Conservation (phyloP, 2,113 vertebrate genomes). For the Thermophis baileyi region DNA sequence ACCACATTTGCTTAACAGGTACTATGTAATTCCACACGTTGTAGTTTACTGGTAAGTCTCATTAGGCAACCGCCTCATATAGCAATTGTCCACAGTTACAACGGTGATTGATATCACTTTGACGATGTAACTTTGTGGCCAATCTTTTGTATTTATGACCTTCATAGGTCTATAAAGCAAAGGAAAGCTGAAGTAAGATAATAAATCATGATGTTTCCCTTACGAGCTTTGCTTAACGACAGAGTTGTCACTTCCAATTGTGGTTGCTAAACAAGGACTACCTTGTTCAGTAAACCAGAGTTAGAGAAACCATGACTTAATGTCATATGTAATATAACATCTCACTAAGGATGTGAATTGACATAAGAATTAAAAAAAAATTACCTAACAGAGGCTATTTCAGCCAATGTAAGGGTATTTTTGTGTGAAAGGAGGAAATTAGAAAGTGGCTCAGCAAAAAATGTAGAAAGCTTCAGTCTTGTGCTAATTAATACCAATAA, state of each 20-base stretch:
- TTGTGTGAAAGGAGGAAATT: slow-evolving; percentile 36
- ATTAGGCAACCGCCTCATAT: not conserved
- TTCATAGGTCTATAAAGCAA: not conserved
- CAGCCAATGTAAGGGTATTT: not conserved
- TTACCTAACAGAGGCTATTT: not conserved
- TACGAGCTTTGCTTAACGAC: not conserved
- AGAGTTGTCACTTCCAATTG: not conserved
- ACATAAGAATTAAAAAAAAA: not conserved
- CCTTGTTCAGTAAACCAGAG: not conserved
- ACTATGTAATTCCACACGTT: not conserved
- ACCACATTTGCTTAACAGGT: not conserved
- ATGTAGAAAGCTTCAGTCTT: slow-evolving; percentile 54
- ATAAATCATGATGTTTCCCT: not conserved
- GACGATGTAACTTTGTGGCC: not conserved
- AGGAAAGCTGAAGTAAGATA: not conserved
- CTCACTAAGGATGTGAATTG: not conserved
- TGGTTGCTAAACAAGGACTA: not conserved
- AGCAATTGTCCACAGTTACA: not conserved
- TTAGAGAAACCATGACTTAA: not conserved
- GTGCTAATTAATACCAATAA: slow-evolving; percentile 61
- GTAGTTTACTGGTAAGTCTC: not conserved
- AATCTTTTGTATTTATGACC: not conserved
- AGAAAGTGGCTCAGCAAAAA: slow-evolving; percentile 55
- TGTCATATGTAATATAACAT: not conserved
- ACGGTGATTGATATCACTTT: not conserved